A percentile compares a stretch with the other conserved stretches of the same genome.
These are phyloP conservation scores for Drosophila murphyi DNA, from an alignment of 1,140 invertebrate species.

Conservation along the genomic window DNA sequence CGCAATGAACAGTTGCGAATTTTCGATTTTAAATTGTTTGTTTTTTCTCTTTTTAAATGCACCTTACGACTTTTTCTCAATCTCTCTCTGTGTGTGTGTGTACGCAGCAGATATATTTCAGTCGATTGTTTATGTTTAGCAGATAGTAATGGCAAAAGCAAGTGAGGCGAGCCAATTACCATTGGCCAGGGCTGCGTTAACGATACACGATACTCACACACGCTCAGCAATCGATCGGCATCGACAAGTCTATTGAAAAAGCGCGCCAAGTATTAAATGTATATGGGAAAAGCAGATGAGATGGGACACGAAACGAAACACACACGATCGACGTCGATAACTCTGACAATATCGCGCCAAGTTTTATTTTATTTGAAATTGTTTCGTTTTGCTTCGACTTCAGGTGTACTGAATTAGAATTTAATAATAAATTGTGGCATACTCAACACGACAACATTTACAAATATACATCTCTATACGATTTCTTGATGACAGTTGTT, in stretches of 20 bases:
- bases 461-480: too few relatives aligned
- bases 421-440: background rate
- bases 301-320: too few relatives aligned
- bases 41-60: background rate
- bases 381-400: background rate
- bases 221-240: constrained; percentile 4
- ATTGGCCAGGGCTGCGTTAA: constrained; percentile 1
- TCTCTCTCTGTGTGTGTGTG: background rate
- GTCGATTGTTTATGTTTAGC: constrained; percentile 60
- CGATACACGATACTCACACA: background rate
- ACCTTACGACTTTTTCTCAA: constrained; percentile 7
- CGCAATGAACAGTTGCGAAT: background rate
- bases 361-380: background rate
- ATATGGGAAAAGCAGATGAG: too few relatives aligned
- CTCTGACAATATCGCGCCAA: background rate
- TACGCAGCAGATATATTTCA: constrained; percentile 46
- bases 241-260: background rate
- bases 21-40: background rate
- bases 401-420: background rate
- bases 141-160: constrained; percentile 18
- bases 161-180: background rate
- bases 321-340: too few relatives aligned
- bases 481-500: too few relatives aligned
- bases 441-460: too few relatives aligned
- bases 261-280: too few relatives aligned